Percentiles rank a stretch among this genome's conserved stretches.
phyloP scores from a whole-genome alignment of 2,888 invertebrate species.

The Papilio gigon region DNA sequence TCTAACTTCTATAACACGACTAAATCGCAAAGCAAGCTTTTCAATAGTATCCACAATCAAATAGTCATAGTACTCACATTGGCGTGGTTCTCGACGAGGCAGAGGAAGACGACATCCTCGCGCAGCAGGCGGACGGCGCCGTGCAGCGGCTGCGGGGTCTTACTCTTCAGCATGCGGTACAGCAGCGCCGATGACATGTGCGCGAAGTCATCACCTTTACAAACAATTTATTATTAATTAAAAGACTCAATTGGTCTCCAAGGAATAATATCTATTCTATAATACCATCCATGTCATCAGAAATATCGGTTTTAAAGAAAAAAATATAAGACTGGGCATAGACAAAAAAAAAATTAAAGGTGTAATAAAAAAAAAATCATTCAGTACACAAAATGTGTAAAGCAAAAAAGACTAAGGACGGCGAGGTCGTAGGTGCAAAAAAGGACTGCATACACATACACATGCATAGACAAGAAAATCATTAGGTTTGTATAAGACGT shows the following conservation, averaged over 20 bases:
- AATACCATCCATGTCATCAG: too few species aligned
- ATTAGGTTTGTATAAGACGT: too few species aligned
- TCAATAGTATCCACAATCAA: not conserved
- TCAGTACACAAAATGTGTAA: too few species aligned
- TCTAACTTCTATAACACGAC: not conserved
- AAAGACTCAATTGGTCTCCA: not conserved
- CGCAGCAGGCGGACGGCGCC: slow-evolving; percentile 92
- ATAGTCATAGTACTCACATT: slow-evolving; percentile 85
- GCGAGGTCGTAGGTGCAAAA: too few species aligned
- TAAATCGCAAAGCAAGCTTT: not conserved
- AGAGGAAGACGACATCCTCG: slow-evolving; percentile 97
- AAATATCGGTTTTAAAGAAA: too few species aligned
- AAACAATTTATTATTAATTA: not conserved
- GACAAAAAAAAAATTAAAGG: too few species aligned
- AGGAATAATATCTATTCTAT: too few species aligned
- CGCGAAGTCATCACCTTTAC: slow-evolving; percentile 92
- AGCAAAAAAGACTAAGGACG: too few species aligned
- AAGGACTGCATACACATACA: too few species aligned
- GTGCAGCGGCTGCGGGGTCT: slow-evolving; percentile 94
- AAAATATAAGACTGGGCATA: too few species aligned
- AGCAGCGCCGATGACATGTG: slow-evolving; percentile 95
- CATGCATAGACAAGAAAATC: too few species aligned
- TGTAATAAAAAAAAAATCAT: too few species aligned
- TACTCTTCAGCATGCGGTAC: slow-evolving; percentile 95
- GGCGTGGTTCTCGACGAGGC: slow-evolving; percentile 93